Base-by-base conservation (phyloP, 2,113 vertebrate genomes). In the Eupsittula cactorum region DNA sequence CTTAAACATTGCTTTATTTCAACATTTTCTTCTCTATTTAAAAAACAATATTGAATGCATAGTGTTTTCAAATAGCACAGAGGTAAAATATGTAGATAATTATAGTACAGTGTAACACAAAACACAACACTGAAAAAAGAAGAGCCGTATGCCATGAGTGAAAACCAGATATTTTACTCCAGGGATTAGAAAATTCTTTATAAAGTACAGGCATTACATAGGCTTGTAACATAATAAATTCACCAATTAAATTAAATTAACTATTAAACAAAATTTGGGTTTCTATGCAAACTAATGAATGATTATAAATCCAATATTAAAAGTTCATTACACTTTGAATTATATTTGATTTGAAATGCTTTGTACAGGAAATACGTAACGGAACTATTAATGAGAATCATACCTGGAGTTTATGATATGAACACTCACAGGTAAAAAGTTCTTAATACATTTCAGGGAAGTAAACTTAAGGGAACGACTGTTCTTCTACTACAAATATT, bases 301-400 rank as follows among this genome's bases (percentile, higher is more conserved):
- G 6, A 82, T 82, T 79, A 90, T 35, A 88, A 90, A 88, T 90
- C 82, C 41, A 83, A 21, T 87, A 91, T 88, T 88, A 28, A 67
- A 94, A 93, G 53, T 83, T 88, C n/a, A 88, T 96, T 88, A 82
- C 13, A 63, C 13, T 70, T 42, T 65, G 35, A 94, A 88, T 80
- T 88, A 80, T 53, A 63, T 88, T 91, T 91, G 37, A 24, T 55
- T 62, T 65, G 3, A 44, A 82, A 82, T 20, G 18, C 9, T 79
- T n/a, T 44, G 28, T 52, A 37, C 7, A 76, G 42, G 24, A 82
- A 95, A 82, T 37, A 24, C 8, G 15, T 33, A 69, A 57, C 10
- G 44, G 20, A 80, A 88, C 16, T 63, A 88, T 81, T 23, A 70
- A 65, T 19, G 29, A 84, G 27, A 81, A 74, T 59, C 50, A 53